Conservation (phyloP, 2,113 vertebrate genomes). For the Halcyon malimbica region DNA sequence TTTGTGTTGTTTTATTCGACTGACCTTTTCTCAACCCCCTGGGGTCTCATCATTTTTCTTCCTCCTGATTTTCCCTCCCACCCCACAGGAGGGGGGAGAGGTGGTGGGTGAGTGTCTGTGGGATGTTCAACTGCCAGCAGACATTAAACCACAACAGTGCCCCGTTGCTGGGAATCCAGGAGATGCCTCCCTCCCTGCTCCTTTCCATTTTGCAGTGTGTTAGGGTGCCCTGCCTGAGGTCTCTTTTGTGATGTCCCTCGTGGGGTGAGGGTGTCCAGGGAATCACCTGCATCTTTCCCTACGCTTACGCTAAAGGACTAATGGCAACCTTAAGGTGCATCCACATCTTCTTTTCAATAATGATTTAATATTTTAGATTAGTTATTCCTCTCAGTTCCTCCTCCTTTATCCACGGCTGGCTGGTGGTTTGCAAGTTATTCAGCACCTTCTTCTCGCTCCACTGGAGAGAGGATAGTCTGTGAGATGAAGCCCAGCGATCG, state of each 20-base stretch:
- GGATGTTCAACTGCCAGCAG: too few species aligned
- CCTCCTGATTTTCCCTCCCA: too few species aligned
- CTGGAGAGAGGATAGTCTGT: not conserved
- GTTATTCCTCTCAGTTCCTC: not conserved
- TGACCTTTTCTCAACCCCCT: too few species aligned
- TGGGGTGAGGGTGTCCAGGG: not conserved
- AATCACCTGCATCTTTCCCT: not conserved
- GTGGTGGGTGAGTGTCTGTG: too few species aligned
- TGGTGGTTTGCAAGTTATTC: not conserved
- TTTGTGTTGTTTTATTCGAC: too few species aligned
- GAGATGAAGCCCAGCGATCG: not conserved
- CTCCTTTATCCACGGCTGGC: not conserved
- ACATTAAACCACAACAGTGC: too few species aligned
- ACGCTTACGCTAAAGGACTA: not conserved
- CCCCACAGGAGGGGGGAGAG: too few species aligned
- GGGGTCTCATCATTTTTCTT: too few species aligned
- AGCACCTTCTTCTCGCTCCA: not conserved
- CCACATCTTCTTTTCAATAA: not conserved
- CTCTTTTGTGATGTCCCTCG: not conserved
- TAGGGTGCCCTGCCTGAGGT: not conserved
- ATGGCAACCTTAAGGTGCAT: not conserved
- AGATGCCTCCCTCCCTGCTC: not conserved
- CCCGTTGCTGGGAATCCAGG: accelerated
- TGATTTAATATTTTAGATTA: not conserved
- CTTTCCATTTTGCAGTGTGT: not conserved